A percentile compares a stretch with the other conserved stretches of the same genome.
These are phyloP conservation scores for Onychomys arenicola DNA, from an alignment of 2,797 vertebrate genomes.

Conservation along the genomic window DNA sequence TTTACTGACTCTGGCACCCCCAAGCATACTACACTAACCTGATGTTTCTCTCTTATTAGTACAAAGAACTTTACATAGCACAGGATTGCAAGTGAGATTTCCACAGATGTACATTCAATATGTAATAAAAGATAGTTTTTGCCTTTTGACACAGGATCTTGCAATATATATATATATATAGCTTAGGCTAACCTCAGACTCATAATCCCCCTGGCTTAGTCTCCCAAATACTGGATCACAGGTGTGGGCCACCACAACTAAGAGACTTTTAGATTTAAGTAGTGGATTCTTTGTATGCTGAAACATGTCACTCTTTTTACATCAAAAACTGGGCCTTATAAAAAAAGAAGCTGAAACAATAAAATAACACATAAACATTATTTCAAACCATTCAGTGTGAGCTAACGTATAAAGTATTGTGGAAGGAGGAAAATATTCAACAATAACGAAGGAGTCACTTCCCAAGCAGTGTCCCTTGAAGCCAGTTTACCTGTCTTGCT, in stretches of 20 bases:
- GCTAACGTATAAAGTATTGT: not conserved
- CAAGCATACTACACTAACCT: not conserved
- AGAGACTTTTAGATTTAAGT: conserved; percentile 12
- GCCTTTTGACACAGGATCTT: not conserved
- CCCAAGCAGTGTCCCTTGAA: conserved; percentile 88
- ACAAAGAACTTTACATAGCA: not conserved
- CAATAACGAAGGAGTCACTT: conserved; percentile 78
- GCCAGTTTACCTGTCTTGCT: conserved; percentile 90
- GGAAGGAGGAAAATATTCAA: not conserved
- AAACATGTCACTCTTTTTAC: conserved; percentile 52
- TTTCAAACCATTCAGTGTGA: conserved; percentile 22
- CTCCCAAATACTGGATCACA: not conserved
- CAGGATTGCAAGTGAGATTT: conserved; percentile 9
- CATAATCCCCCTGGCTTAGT: not conserved
- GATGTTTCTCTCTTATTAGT: not conserved
- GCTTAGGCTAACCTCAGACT: not conserved
- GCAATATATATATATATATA: not conserved
- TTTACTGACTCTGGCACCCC: not conserved
- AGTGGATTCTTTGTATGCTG: conserved; percentile 10
- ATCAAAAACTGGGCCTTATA: conserved; percentile 33
- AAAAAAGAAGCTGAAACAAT: conserved; percentile 46
- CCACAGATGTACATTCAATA: conserved; percentile 13
- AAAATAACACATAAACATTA: conserved; percentile 14
- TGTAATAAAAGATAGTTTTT: not conserved
- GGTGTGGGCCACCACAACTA: not conserved